Evolutionary conservation across 1,140 invertebrate species (phyloP), one percentile per base, ranked within the genome.

Genomic region (Pogonognathellus flavescens): DNA sequence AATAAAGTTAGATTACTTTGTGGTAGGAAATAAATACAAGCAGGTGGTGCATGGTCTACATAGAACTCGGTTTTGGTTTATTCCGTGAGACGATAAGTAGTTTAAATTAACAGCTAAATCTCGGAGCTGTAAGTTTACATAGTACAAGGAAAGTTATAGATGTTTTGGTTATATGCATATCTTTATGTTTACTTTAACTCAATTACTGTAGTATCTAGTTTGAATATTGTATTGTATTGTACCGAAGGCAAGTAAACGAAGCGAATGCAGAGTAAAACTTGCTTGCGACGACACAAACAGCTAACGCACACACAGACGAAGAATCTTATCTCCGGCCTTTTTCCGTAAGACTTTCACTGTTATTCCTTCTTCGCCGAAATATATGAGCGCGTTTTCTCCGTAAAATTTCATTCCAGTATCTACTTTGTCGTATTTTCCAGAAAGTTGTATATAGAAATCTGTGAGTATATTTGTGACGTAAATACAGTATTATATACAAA

Each of bases 201-300:
- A 66, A 66, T 25, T 25, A 66, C 62, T 66, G 62, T 14, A 66
- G 62, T 25, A 9, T 14, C 18, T 60, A 60, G 55, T 59, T 41
- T 18, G 59, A 20, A 60, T 66, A 14, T 66, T 66, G 62, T 66
- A 25, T 20, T 66, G 20, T 66, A 66, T 66, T 66, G 62, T 66
- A 20, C 9, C 18, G 20, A 25, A n/a, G 59, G 59, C 59, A 66
- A 66, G 62, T 66, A 66, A 66, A 31, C 22, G 62, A 66, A 66
- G 62, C 22, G 62, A 25, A 25, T 14, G 11, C 20, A 16, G 25
- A 60, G 59, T 60, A 60, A 41, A 41, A 41, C 31, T 41, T 41
- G 31, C n/a, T 41, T 41, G 6, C 31, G 31, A 41, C 31, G 31
- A 41, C 31, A 41, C 31, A 41, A 41, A 41, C 31, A 41, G 22